A percentile compares a stretch with the other conserved stretches of the same genome.
These are phyloP conservation scores for Brevimyrus niger DNA, from an alignment of 2,113 vertebrate genomes.

Conservation along the genomic window DNA sequence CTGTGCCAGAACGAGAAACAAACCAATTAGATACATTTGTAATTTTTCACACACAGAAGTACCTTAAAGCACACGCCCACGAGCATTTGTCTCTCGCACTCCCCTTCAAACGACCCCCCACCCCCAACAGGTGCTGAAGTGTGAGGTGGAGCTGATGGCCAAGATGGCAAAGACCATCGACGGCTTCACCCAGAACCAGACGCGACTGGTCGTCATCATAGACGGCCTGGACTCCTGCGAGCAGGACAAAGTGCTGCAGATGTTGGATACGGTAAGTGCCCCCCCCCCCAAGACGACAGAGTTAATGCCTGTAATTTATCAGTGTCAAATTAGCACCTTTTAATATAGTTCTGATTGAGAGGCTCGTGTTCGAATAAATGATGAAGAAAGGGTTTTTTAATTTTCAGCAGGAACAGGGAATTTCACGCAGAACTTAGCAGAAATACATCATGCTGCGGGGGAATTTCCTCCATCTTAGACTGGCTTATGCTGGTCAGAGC, in stretches of 20 bases:
- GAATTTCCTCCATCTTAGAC: background rate
- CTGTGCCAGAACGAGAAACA: background rate
- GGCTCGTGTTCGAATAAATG: background rate
- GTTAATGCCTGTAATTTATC: background rate
- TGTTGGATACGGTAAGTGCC: constrained; percentile 86
- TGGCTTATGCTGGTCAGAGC: background rate
- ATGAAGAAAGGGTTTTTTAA: background rate
- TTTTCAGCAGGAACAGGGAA: background rate
- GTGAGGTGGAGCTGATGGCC: constrained; percentile 94
- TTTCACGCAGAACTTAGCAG: background rate
- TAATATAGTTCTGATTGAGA: background rate
- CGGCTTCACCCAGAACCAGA: constrained; percentile 95
- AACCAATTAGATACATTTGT: background rate
- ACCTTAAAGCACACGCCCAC: background rate
- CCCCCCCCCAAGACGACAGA: background rate
- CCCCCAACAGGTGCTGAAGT: constrained; percentile 77
- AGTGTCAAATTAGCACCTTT: background rate
- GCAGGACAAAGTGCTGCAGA: constrained; percentile 97
- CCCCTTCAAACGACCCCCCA: background rate
- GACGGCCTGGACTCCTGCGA: constrained; percentile 94
- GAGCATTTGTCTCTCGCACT: background rate
- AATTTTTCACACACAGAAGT: background rate
- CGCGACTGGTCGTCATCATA: constrained; percentile 86
- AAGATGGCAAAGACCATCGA: constrained; percentile 95
- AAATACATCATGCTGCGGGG: background rate